phyloP scores from a whole-genome alignment of 2,113 vertebrate genomes.

The Mobula birostris region DNA sequence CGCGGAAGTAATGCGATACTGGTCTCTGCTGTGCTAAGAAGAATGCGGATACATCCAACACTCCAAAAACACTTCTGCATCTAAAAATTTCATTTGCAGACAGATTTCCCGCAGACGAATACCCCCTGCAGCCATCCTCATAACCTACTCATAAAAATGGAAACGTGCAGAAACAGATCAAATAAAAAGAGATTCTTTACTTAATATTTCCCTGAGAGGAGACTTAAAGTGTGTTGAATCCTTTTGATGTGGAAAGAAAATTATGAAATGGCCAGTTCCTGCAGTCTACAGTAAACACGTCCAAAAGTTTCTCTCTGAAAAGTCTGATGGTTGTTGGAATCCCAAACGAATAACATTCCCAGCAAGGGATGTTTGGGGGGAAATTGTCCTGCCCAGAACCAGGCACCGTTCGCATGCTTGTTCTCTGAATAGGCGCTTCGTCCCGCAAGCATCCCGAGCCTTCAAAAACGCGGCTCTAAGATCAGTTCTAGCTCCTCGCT shows the following conservation, averaged over 20 bases:
- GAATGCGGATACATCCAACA: constrained; percentile 50
- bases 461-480: background rate
- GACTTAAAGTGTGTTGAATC: background rate
- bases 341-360: background rate
- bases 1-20: constrained; percentile 46
- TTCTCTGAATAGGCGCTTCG: background rate
- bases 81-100: constrained; percentile 55
- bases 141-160: constrained; percentile 55
- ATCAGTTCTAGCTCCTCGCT: background rate
- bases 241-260: constrained; percentile 27
- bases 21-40: constrained; percentile 52
- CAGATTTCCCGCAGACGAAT: constrained; percentile 56
- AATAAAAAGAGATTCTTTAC: constrained; percentile 48
- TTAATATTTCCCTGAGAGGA: constrained; percentile 12
- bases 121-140: constrained; percentile 47
- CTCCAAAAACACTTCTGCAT: constrained; percentile 52
- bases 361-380: background rate
- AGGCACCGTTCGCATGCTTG: background rate
- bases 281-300: background rate
- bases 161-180: constrained; percentile 47
- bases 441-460: no score
- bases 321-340: background rate
- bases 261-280: background rate
- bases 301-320: no score
- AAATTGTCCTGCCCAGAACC: background rate